Evolutionary conservation across 1,140 invertebrate species (phyloP).

Genomic region (Bradysia coprophila): DNA sequence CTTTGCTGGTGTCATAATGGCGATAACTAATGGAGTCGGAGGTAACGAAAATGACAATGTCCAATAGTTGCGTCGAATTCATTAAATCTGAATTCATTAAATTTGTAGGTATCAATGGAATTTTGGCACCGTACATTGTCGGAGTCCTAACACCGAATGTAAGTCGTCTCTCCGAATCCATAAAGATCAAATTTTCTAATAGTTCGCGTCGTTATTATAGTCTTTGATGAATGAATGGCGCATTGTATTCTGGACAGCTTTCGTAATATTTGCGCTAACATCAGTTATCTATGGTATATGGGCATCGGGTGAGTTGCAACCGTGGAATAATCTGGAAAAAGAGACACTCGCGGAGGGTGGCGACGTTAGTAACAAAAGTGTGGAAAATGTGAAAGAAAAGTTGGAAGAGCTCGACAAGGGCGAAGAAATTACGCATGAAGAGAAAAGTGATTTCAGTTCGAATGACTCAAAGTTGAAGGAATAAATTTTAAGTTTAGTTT

Average conservation of each 20-base stretch:
- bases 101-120: constrained; percentile 47
- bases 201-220: neutral
- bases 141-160: constrained; percentile 55
- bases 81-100: too few relatives aligned
- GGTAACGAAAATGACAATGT: too few relatives aligned
- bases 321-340: too few relatives aligned
- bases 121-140: constrained; percentile 57
- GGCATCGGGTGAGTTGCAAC: constrained; percentile 50
- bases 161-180: constrained; percentile 16
- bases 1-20: constrained; percentile 65
- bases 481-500: too few relatives aligned
- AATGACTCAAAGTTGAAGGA: too few relatives aligned
- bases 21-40: constrained; percentile 60
- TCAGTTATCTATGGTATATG: constrained; percentile 52
- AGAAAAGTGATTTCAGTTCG: too few relatives aligned
- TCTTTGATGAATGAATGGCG: constrained; percentile 41
- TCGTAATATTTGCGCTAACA: constrained; percentile 49
- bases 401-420: too few relatives aligned
- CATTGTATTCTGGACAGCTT: constrained; percentile 63
- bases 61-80: too few relatives aligned
- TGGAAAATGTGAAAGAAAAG: too few relatives aligned
- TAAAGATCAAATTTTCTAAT: neutral
- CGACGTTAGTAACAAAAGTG: too few relatives aligned
- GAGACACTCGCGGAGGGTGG: too few relatives aligned
- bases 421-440: too few relatives aligned